Base-by-base conservation (phyloP, 2,113 vertebrate species). In the Bucco capensis region DNA sequence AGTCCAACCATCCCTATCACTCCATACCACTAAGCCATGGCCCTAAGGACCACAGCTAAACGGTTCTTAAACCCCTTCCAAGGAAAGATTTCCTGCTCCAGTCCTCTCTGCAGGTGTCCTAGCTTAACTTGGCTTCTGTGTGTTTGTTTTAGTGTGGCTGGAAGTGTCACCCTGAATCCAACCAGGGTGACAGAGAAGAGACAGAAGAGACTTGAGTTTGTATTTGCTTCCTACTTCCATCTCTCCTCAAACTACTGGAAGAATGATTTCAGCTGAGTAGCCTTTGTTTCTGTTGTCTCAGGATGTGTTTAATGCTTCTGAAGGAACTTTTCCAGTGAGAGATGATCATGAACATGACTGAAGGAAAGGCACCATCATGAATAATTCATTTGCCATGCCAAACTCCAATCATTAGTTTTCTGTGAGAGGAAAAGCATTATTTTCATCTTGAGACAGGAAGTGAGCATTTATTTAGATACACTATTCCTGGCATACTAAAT, bases 371-470 rank as follows among this genome's bases (percentile, higher is more conserved):
- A 33, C 47, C 19, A 2, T 30, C 30, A 33, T 96, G 86, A 89
- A 96, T 95, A 93, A 96, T 96, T 90, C 88, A 96, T 57, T 7
- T 49, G 58, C 58, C 33, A 15, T 14, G 54, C 81, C 84, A 89
- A 96, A 58, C 38, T 65, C 22, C 71, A 86, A 66, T 93, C 93
- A 93, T 94, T 94, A 96, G 77, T 78, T 94, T 89, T 93, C 47
- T 96, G 74, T 89, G 86, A 66, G 90, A 90, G 93, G 62, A 85
- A 87, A 93, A 88, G 24, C 88, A 73, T 85, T 93, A 93, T 92
- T 96, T 95, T 96, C 77, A 13, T 95, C 87, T 95, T 96, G 95
- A 89, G 96, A 94, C 90, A 96, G 86, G 78, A 95, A 92, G 86
- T 44, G 86, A 89, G 31, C 73, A 51, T 90, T 95, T 94, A 88